A percentile compares a stretch with the other conserved stretches of the same genome.
Evolutionary conservation across 1,140 invertebrate species (phyloP).

Genomic region (Solenopsis invicta): DNA sequence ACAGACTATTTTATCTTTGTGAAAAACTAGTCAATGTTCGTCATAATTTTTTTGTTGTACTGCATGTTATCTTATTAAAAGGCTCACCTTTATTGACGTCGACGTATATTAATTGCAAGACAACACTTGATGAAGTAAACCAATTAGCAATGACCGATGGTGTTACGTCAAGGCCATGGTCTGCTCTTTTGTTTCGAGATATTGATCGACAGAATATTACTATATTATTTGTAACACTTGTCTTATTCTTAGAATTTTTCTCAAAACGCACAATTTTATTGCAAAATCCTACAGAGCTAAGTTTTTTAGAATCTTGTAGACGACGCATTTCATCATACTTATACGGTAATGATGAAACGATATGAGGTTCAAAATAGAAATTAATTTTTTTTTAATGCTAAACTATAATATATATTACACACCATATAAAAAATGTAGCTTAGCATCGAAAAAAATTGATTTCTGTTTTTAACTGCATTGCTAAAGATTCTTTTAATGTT

Average conservation of each 20-base stretch:
- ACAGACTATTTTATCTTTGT: neutral
- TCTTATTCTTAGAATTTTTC: neutral
- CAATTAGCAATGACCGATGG: slow-evolving; percentile 65
- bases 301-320: neutral
- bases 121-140: slow-evolving; percentile 59
- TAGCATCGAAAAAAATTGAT: too few species aligned
- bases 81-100: slow-evolving; percentile 67
- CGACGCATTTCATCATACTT: too few species aligned
- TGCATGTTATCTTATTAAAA: slow-evolving; percentile 50
- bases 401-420: too few species aligned
- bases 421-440: too few species aligned
- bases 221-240: neutral
- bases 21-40: slow-evolving; percentile 16
- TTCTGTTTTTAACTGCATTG: neutral
- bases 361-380: too few species aligned
- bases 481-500: neutral
- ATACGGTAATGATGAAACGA: too few species aligned
- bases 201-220: slow-evolving; percentile 22
- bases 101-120: slow-evolving; percentile 66
- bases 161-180: slow-evolving; percentile 35
- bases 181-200: neutral
- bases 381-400: too few species aligned
- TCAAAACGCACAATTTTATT: slow-evolving; percentile 4
- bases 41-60: neutral
- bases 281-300: neutral